phyloP scores from a whole-genome alignment of 2,888 invertebrate species.

The Lycia hirtaria region DNA sequence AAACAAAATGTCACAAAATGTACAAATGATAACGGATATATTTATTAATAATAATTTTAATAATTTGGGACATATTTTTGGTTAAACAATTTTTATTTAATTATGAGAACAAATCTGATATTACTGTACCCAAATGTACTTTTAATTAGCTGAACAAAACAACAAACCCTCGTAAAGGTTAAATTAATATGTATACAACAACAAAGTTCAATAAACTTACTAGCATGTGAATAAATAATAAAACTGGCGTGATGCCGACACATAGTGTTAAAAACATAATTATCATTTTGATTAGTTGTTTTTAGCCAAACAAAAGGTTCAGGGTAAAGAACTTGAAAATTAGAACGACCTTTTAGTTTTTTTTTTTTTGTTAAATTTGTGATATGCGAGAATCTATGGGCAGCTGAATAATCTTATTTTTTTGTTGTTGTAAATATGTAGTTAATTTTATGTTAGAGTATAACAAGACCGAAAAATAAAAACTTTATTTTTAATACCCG shows the following conservation, averaged over 20 bases:
- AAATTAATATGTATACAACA: constrained; percentile 56
- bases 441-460: no score
- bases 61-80: no score
- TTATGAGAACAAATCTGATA: background rate
- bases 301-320: constrained; percentile 6
- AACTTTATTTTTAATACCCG: no score
- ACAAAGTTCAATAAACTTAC: constrained; percentile 54
- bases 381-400: no score
- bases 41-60: no score
- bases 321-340: background rate
- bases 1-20: no score
- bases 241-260: constrained; percentile 54
- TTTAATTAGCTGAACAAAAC: background rate
- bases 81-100: no score
- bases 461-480: no score
- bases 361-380: no score
- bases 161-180: constrained; percentile 45
- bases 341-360: background rate
- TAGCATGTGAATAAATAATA: constrained; percentile 46
- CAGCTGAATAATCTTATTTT: no score
- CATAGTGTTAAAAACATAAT: constrained; percentile 24
- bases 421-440: no score
- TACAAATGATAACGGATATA: no score
- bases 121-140: background rate
- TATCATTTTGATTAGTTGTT: constrained; percentile 3